Base-by-base conservation (phyloP, 2,797 vertebrate species). In the Muscicapa striata region DNA sequence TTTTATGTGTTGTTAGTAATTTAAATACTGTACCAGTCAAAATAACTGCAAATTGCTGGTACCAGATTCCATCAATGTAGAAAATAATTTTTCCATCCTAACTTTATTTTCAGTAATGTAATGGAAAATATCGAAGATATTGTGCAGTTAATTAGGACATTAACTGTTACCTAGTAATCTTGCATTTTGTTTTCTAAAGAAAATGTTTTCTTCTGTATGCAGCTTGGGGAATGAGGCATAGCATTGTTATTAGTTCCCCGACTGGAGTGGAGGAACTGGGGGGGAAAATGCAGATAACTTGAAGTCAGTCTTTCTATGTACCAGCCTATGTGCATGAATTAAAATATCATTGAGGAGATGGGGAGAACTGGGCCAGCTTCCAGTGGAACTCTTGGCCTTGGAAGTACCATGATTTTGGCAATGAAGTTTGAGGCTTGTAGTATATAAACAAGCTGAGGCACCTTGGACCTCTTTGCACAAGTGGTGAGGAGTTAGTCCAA, bases 1-100 rank as follows among this genome's bases (percentile, higher is more conserved):
- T 89, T 96, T 90, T 93, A 84, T 94, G 90, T 94, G 94, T 57
- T 95, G 77, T 82, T 92, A 92, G 86, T 94, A 82, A 94, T 92
- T 94, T 90, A 95, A 94, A 74, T 72, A 89, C 84, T 74, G 81
- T 62, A 95, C 92, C 46, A 89, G 84, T 92, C 92, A 93, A 96
- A 95, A 89, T 94, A 95, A 94, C 77, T 89, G 94, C 78, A 89
- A 84, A 94, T 95, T 95, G 78, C 86, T 93, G 49, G 78, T 74
- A 58, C 64, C 75, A 74, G 81, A 84, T 95, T 84, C 80, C 90
- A 74, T 90, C 85, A 89, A 80, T 61, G 57, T 41, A 92, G 78
- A 70, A 90, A 87, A 79, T 72, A 64, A 80, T 83, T 95, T 91
- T 61, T 74, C 63, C 3, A 0, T 74, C 78, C 86, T 79, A 90